Evolutionary conservation across 1,140 invertebrate genomes (phyloP).

Genomic region (Drosophila pallidifrons): DNA sequence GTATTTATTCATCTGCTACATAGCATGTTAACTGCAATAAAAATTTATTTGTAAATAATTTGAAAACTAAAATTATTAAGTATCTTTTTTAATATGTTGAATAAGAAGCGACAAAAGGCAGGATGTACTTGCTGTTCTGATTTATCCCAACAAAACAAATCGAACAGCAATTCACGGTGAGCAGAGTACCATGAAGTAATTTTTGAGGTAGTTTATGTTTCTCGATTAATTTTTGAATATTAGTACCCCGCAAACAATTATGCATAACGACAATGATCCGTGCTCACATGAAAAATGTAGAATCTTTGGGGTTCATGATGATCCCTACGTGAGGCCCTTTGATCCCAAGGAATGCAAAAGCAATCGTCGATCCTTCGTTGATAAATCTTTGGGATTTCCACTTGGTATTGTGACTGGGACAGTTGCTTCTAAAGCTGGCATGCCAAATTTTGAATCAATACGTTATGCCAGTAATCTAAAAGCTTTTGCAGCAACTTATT

Average conservation of each 20-base stretch:
- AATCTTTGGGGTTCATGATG: slow-evolving; percentile 60
- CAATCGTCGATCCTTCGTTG: slow-evolving; percentile 30
- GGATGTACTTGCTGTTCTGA: slow-evolving; percentile 22
- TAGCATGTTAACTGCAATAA: neutral
- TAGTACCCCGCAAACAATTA: slow-evolving; percentile 5
- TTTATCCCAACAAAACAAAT: neutral
- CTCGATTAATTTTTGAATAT: neutral
- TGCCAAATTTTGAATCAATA: slow-evolving; percentile 49
- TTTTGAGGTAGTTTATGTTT: neutral
- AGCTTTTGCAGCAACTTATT: slow-evolving; percentile 61
- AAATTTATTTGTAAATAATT: slow-evolving; percentile 22
- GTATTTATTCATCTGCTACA: slow-evolving; percentile 11
- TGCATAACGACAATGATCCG: slow-evolving; percentile 36
- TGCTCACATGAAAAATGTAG: slow-evolving; percentile 57
- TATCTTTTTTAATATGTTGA: slow-evolving; percentile 39
- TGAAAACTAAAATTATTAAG: neutral
- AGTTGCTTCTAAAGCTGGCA: neutral
- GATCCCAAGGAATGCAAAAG: slow-evolving; percentile 55
- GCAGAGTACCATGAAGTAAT: neutral
- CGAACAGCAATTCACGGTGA: slow-evolving; percentile 23
- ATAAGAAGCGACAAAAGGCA: slow-evolving; percentile 14
- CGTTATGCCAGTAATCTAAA: slow-evolving; percentile 56
- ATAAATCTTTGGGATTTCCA: slow-evolving; percentile 61
- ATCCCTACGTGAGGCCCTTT: slow-evolving; percentile 51
- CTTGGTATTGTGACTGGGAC: slow-evolving; percentile 42